A percentile compares a stretch with the other conserved stretches of the same genome.
These are phyloP conservation scores for Phalloptychus januarius DNA, from an alignment of 2,797 vertebrate species.

Conservation along the genomic window DNA sequence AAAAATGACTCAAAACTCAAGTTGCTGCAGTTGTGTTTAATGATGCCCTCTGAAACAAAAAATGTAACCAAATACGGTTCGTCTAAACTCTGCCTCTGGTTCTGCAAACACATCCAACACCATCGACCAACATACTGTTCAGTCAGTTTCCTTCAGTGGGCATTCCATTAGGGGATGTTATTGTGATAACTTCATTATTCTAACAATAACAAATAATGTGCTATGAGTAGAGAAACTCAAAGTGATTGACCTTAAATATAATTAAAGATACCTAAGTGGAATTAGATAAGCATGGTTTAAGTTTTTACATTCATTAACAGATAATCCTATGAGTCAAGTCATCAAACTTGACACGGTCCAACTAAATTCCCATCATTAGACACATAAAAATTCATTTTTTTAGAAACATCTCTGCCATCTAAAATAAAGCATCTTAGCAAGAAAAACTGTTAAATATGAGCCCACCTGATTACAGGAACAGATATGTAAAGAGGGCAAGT, in stretches of 20 bases:
- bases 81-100: slow-evolving; percentile 7
- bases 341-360: slow-evolving; percentile 25
- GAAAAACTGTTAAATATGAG: slow-evolving; percentile 69
- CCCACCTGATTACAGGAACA: slow-evolving; percentile 65
- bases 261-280: slow-evolving; percentile 32
- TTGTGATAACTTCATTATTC: slow-evolving; percentile 54
- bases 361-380: slow-evolving; percentile 36
- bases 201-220: slow-evolving; percentile 47
- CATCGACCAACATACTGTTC: slow-evolving; percentile 13
- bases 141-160: slow-evolving; percentile 28
- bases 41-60: slow-evolving; percentile 23
- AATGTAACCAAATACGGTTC: slow-evolving; percentile 15
- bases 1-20: slow-evolving; percentile 3
- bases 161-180: slow-evolving; percentile 30
- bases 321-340: slow-evolving; percentile 42
- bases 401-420: slow-evolving; percentile 62
- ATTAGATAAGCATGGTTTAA: slow-evolving; percentile 37
- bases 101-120: slow-evolving; percentile 5
- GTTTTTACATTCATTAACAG: slow-evolving; percentile 68
- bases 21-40: slow-evolving; percentile 32
- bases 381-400: slow-evolving; percentile 57
- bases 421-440: slow-evolving; percentile 67
- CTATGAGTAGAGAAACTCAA: slow-evolving; percentile 46
- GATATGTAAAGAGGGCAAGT: slow-evolving; percentile 62
- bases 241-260: slow-evolving; percentile 43